Percentiles rank a stretch among this genome's conserved stretches.
Evolutionary conservation across 2,888 invertebrate species (phyloP).

Genomic region (Trachelus tabidus): DNA sequence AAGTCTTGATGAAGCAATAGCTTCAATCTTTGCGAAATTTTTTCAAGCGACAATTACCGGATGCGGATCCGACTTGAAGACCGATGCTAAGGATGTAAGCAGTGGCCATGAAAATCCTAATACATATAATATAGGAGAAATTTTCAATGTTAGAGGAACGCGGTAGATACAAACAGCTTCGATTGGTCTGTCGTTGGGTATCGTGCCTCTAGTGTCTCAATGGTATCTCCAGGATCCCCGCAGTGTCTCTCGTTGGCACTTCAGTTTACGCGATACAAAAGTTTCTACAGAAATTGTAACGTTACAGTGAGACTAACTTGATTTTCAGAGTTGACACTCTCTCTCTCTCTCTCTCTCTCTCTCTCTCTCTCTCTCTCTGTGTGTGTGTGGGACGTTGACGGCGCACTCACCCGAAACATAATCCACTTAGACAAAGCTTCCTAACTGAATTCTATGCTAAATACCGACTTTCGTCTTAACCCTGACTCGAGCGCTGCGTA

Average conservation of each 20-base stretch:
- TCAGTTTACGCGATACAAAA: neutral
- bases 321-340: neutral
- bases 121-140: neutral
- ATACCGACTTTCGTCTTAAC: constrained; percentile 53
- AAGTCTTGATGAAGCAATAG: too few relatives aligned
- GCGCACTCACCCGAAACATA: constrained; percentile 44
- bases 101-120: neutral
- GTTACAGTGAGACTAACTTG: neutral
- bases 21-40: too few relatives aligned
- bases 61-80: neutral
- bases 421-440: constrained; percentile 51
- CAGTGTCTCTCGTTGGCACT: too few relatives aligned
- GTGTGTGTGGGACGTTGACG: neutral
- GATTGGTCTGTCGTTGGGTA: neutral
- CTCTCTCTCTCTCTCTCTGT: neutral
- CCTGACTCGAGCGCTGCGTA: constrained; percentile 26
- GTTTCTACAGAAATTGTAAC: neutral
- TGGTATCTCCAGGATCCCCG: neutral
- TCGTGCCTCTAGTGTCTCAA: neutral
- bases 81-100: neutral
- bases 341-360: neutral
- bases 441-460: constrained; percentile 54
- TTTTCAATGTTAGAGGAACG: too few relatives aligned
- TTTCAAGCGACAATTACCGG: neutral
- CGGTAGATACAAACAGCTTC: neutral